phyloP scores from a whole-genome alignment of 2,888 invertebrate genomes.

The Erpobdella octoculata region DNA sequence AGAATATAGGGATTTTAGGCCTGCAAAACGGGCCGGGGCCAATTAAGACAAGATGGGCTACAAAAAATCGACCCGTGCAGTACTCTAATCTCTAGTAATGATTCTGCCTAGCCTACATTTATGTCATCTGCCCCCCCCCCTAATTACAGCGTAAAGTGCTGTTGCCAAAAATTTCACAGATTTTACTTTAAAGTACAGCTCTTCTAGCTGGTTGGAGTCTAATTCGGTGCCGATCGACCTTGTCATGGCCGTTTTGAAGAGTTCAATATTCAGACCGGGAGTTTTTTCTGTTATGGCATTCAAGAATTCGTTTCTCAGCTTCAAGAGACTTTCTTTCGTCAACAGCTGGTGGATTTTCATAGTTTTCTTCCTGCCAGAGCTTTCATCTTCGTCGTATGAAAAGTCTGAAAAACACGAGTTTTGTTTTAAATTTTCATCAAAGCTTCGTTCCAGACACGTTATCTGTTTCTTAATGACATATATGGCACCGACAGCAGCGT shows the following conservation, averaged over 20 bases:
- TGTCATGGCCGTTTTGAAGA: conserved; percentile 18
- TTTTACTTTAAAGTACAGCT: conserved; percentile 21
- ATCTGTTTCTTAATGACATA: too few species aligned
- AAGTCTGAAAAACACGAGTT: neutral
- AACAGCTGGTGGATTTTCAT: conserved; percentile 10
- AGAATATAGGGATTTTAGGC: too few species aligned
- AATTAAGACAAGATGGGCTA: too few species aligned
- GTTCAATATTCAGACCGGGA: conserved; percentile 10
- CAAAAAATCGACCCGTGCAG: too few species aligned
- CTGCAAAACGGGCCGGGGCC: too few species aligned
- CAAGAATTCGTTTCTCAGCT: conserved; percentile 6
- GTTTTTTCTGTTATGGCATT: conserved; percentile 13
- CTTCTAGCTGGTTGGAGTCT: neutral
- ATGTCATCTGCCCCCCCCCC: too few species aligned
- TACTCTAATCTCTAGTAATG: too few species aligned
- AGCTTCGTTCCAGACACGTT: too few species aligned
- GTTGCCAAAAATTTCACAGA: neutral
- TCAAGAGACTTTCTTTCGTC: conserved; percentile 13
- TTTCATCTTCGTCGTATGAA: neutral
- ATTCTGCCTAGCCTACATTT: too few species aligned
- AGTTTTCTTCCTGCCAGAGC: neutral
- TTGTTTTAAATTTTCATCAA: too few species aligned
- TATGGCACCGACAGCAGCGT: too few species aligned
- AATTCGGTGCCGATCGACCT: neutral
- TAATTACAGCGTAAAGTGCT: neutral